Percentiles rank a stretch among this genome's conserved stretches.
Evolutionary conservation across 2,113 vertebrate genomes (phyloP).

Genomic region (Crypturellus undulatus): DNA sequence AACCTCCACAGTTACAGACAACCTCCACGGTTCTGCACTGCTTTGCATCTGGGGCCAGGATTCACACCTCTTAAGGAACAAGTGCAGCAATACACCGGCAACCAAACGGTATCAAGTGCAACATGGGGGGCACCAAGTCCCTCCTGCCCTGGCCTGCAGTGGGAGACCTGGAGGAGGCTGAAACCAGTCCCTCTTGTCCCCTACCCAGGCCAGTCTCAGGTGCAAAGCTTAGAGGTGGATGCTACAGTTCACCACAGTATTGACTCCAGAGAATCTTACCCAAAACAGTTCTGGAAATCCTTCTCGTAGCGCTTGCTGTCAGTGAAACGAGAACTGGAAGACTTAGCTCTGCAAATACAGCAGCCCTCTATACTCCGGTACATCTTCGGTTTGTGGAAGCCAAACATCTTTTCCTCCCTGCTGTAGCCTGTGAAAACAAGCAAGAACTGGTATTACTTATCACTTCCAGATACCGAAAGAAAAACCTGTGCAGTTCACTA

Average conservation of each 20-base stretch:
- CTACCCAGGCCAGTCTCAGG: neutral
- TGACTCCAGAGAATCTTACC: constrained; percentile 80
- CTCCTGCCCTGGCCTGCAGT: neutral
- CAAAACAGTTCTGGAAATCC: constrained; percentile 97
- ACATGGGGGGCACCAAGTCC: neutral
- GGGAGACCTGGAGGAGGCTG: neutral
- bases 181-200: neutral
- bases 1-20: neutral
- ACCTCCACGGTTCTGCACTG: rapidly evolving
- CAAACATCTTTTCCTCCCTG: constrained; percentile 89
- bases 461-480: neutral
- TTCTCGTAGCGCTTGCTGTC: constrained; percentile 98
- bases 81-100: neutral
- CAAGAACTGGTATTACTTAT: constrained; percentile 37
- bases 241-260: rapidly evolving
- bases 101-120: rapidly evolving
- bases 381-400: constrained; percentile 99
- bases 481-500: neutral
- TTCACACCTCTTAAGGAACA: neutral
- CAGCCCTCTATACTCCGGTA: constrained; percentile 98
- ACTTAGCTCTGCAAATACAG: constrained; percentile 99
- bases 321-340: constrained; percentile 97
- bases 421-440: constrained; percentile 68
- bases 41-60: neutral
- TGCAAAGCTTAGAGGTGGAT: neutral